Percentiles rank a stretch among this genome's conserved stretches.
Evolutionary conservation across 2,113 vertebrate species (phyloP).

Genomic region (Acanthochromis polyacanthus): DNA sequence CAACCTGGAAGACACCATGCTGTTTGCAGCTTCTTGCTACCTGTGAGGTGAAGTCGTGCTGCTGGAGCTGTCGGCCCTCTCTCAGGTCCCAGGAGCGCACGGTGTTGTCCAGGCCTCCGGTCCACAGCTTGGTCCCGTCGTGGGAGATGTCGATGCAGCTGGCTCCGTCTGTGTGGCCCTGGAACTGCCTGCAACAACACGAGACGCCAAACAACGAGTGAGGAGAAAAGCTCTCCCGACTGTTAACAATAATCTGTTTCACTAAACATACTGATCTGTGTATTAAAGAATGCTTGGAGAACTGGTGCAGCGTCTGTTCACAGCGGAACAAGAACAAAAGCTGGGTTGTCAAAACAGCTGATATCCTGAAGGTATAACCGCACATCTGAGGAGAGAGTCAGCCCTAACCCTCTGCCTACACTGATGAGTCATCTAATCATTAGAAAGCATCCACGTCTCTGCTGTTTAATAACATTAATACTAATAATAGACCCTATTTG

Average conservation of each 20-base stretch:
- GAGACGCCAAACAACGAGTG: not conserved
- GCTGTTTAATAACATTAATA: too few species aligned
- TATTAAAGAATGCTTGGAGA: not conserved
- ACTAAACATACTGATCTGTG: not conserved
- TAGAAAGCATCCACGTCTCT: too few species aligned
- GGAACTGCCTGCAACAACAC: constrained; percentile 88
- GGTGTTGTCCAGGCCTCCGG: constrained; percentile 95
- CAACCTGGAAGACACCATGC: too few species aligned
- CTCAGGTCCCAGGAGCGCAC: constrained; percentile 97
- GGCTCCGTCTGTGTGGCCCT: constrained; percentile 96
- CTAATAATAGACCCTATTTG: too few species aligned
- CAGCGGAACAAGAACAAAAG: too few species aligned
- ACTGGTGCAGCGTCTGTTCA: too few species aligned
- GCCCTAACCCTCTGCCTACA: too few species aligned
- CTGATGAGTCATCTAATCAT: too few species aligned
- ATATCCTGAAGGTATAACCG: too few species aligned
- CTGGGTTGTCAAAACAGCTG: too few species aligned
- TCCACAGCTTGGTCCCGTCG: constrained; percentile 96
- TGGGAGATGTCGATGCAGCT: constrained; percentile 99
- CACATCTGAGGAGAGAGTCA: too few species aligned
- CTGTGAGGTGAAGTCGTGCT: constrained; percentile 98
- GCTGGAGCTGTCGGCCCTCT: constrained; percentile 96
- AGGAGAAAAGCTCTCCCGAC: not conserved
- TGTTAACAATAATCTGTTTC: not conserved
- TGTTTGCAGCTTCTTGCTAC: constrained; percentile 69